phyloP scores from a whole-genome alignment of 2,113 vertebrate species.

The Periophthalmodon schlosseri region DNA sequence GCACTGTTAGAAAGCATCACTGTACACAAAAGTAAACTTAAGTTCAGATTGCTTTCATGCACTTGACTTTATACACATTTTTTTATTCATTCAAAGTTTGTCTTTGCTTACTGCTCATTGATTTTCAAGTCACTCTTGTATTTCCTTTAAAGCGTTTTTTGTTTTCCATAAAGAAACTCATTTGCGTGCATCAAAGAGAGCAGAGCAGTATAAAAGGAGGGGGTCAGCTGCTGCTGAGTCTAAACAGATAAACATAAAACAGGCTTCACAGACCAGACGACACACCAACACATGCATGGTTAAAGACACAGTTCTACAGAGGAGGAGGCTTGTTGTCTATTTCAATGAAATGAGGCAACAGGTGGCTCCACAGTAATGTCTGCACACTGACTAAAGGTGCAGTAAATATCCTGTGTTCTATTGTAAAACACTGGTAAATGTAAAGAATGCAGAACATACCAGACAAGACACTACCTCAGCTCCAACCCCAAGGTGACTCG shows the following conservation, averaged over 20 bases:
- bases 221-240: constrained; percentile 44
- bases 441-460: not conserved
- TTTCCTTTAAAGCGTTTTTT: constrained; percentile 22
- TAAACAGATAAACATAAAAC: constrained; percentile 55
- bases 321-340: constrained; percentile 13
- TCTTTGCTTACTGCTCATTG: not conserved
- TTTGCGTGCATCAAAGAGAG: constrained; percentile 11
- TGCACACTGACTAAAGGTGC: not conserved
- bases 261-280: constrained; percentile 31
- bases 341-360: constrained; percentile 12
- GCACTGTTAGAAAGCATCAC: no score
- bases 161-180: constrained; percentile 5
- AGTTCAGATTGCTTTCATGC: no score
- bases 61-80: no score
- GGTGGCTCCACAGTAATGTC: constrained; percentile 15
- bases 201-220: constrained; percentile 20
- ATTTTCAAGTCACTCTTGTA: not conserved
- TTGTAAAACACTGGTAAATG: not conserved
- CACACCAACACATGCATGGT: constrained; percentile 3
- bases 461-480: not conserved
- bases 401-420: not conserved
- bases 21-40: no score
- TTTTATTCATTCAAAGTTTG: not conserved
- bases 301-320: not conserved
- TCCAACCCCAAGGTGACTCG: not conserved